Evolutionary conservation across 2,797 vertebrate genomes (phyloP).

Genomic region (Trachurus trachurus): DNA sequence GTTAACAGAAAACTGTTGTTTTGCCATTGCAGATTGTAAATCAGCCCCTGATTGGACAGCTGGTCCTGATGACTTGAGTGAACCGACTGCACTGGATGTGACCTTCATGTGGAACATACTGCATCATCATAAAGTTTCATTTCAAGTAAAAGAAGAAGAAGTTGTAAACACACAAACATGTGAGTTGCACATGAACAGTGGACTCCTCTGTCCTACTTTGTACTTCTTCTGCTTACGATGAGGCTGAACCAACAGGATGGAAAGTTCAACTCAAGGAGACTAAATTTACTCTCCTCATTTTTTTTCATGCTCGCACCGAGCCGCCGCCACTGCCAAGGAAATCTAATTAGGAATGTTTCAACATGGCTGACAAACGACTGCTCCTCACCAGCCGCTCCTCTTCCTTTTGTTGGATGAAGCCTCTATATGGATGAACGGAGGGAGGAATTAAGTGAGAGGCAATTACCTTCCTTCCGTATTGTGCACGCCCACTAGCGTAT

Average conservation of each 20-base stretch:
- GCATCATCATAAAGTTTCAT: background rate
- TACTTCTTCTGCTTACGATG: no score
- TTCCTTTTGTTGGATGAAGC: slow-evolving; percentile 16
- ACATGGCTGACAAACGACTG: slow-evolving; percentile 56
- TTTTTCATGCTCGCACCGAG: background rate
- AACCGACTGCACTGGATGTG: background rate
- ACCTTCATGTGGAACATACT: background rate
- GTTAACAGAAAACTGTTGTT: background rate
- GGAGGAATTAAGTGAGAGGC: slow-evolving; percentile 20
- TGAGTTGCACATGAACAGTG: no score
- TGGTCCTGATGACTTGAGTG: background rate
- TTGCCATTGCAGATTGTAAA: background rate
- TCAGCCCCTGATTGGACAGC: slow-evolving; percentile 8
- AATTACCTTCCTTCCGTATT: slow-evolving; percentile 28
- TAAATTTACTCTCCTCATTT: slow-evolving; percentile 3
- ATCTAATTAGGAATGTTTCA: slow-evolving; percentile 65
- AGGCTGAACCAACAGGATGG: background rate
- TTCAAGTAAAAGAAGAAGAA: background rate
- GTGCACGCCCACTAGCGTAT: slow-evolving; percentile 12
- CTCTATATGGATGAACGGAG: slow-evolving; percentile 36
- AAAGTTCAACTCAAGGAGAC: slow-evolving; percentile 12
- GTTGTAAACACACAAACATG: background rate
- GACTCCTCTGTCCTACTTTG: no score
- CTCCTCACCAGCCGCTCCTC: slow-evolving; percentile 24
- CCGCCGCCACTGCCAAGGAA: slow-evolving; percentile 34